phyloP scores from a whole-genome alignment of 2,113 vertebrate species.

The Cervus canadensis region DNA sequence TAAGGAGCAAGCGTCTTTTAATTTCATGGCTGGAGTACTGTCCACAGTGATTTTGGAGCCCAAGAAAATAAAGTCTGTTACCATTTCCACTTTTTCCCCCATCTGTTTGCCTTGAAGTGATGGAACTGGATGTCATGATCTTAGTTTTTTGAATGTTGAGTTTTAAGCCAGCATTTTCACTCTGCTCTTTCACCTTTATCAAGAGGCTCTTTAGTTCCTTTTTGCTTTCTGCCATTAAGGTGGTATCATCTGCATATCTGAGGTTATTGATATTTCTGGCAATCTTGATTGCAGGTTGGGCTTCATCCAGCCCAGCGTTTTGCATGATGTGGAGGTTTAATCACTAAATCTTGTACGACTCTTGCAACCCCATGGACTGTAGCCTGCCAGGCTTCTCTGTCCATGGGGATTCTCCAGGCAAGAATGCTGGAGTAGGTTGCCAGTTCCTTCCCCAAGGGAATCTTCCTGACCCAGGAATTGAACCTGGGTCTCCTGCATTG shows the following conservation, averaged over 20 bases:
- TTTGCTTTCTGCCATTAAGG: neutral
- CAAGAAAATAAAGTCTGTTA: neutral
- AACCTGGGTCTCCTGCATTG: neutral
- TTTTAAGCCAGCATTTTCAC: neutral
- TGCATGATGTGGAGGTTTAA: neutral
- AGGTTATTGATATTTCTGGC: neutral
- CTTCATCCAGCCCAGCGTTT: neutral
- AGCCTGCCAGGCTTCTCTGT: neutral
- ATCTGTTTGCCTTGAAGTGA: neutral
- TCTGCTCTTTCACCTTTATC: neutral
- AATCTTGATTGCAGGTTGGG: neutral
- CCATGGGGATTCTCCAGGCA: neutral
- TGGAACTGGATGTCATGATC: neutral
- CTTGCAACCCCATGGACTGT: neutral
- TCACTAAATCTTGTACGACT: neutral
- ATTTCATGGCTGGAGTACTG: neutral
- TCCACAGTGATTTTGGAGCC: neutral
- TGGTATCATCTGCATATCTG: neutral
- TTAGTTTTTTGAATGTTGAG: neutral
- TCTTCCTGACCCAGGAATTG: neutral
- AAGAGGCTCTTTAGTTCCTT: neutral
- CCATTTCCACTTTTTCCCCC: neutral
- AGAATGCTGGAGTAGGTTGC: neutral
- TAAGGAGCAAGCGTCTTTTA: neutral
- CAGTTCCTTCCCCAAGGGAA: neutral